Conservation (phyloP, 2,888 invertebrate genomes). For the Clivina fossor region DNA sequence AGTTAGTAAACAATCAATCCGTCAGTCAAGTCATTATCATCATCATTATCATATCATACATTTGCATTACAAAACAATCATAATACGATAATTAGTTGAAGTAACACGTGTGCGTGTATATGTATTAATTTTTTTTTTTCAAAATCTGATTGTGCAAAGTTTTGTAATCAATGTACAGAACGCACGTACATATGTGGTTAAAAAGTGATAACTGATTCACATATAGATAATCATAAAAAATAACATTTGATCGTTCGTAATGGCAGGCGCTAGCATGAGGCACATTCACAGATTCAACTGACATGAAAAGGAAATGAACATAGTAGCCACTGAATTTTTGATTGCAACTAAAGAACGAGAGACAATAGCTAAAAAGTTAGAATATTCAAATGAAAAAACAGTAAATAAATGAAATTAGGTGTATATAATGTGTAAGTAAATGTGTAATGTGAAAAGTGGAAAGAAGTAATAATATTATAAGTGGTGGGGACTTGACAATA, state of each 20-base stretch:
- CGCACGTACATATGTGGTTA: too few relatives aligned
- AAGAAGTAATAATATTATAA: too few relatives aligned
- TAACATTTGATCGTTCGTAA: slow-evolving; percentile 13
- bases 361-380: slow-evolving; percentile 19
- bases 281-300: slow-evolving; percentile 23
- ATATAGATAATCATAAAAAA: slow-evolving; percentile 10
- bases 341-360: slow-evolving; percentile 17
- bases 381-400: background rate
- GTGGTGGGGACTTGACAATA: too few relatives aligned
- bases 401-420: too few relatives aligned
- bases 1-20: slow-evolving; percentile 29
- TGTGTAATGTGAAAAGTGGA: too few relatives aligned
- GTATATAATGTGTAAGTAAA: too few relatives aligned
- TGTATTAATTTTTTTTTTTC: too few relatives aligned
- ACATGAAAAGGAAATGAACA: slow-evolving; percentile 16
- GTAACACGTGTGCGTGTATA: background rate
- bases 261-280: slow-evolving; percentile 29
- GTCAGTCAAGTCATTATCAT: slow-evolving; percentile 14
- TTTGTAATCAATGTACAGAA: too few relatives aligned
- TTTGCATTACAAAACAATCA: slow-evolving; percentile 25
- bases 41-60: slow-evolving; percentile 6
- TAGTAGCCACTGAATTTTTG: slow-evolving; percentile 10
- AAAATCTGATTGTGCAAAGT: too few relatives aligned
- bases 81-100: slow-evolving; percentile 13
- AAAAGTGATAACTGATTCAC: too few relatives aligned